phyloP scores from a whole-genome alignment of 1,140 invertebrate genomes.

The Lasioglossum baleicum region DNA sequence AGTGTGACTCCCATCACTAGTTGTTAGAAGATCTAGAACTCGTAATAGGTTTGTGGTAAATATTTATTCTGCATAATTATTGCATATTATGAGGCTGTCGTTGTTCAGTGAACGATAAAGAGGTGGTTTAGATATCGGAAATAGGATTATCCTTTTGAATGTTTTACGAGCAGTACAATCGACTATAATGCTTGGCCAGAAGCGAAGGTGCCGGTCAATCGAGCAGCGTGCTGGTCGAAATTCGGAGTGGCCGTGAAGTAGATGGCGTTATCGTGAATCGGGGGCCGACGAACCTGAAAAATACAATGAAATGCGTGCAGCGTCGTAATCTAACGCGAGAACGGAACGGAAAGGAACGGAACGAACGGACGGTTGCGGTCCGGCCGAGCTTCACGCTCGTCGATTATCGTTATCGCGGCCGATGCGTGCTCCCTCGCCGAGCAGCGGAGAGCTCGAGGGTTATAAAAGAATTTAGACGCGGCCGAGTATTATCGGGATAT shows the following conservation, averaged over 20 bases:
- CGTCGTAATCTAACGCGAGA: slow-evolving; percentile 41
- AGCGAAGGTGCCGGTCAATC: neutral
- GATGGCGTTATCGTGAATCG: slow-evolving; percentile 25
- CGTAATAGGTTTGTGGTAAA: too few species aligned
- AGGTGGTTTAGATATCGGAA: too few species aligned
- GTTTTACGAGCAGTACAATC: too few species aligned
- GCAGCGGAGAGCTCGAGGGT: slow-evolving; percentile 61
- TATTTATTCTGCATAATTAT: too few species aligned
- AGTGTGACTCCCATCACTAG: too few species aligned
- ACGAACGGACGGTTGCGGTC: slow-evolving; percentile 35
- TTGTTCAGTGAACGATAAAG: too few species aligned
- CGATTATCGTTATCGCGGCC: slow-evolving; percentile 66
- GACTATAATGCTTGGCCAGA: slow-evolving; percentile 2
- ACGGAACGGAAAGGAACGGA: slow-evolving; percentile 11
- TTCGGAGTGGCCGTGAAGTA: neutral
- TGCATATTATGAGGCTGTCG: too few species aligned
- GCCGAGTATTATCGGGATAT: slow-evolving; percentile 77
- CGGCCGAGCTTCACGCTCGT: slow-evolving; percentile 48
- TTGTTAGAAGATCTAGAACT: too few species aligned
- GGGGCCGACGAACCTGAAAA: neutral
- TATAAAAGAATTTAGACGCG: slow-evolving; percentile 77
- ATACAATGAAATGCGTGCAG: slow-evolving; percentile 41
- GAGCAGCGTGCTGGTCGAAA: neutral
- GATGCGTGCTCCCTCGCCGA: slow-evolving; percentile 67
- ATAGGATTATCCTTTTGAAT: too few species aligned